Evolutionary conservation across 2,888 invertebrate species (phyloP), one percentile per base, ranked within the genome.

Genomic region (Drosophila anomalata): DNA sequence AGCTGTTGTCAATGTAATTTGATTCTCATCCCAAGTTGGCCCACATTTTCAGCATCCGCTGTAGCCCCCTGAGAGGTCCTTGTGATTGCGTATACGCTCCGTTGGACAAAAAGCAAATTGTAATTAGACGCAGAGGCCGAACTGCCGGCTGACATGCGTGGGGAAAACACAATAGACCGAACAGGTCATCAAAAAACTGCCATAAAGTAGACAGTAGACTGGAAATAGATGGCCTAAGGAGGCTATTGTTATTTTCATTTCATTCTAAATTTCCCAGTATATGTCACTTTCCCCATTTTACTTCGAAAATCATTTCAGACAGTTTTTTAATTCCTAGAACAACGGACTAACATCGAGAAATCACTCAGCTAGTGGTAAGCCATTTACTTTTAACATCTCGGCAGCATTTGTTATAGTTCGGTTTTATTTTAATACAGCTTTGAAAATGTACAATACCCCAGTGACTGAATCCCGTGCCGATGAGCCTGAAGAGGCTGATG

Each of bases 61-160:
- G 2, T 3, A 1, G 8, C 0, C 8, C 14, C 57, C 50, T 6
- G 17, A 20, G 31, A 36, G 36, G 36, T n/a, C 41, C 59, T 59
- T 68, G 63, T 73, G 74, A 85, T 84, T 87, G 60, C 85, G 77
- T 48, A 73, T 78, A 83, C 75, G 87, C 87, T 48, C 77, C 63
- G 85, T 75, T 78, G 77, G 57, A 41, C 77, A 77, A 60, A 74
- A 62, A 53, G 69, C 73, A 75, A 79, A 69, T 77, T 69, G 84
- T 83, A 88, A 82, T 82, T 82, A 82, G 79, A 86, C 63, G 51
- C 79, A 75, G 60, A 68, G 72, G 72, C 79, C 78, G 70, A 46
- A 74, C 48, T 66, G 55, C 59, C 60, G 46, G 48, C 44, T 47
- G 41, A 17, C 41, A 42, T 80, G 70, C 63, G 62, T 58, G 68